Conservation (phyloP, 1,140 invertebrate species). For the Sinonovacula constricta region DNA sequence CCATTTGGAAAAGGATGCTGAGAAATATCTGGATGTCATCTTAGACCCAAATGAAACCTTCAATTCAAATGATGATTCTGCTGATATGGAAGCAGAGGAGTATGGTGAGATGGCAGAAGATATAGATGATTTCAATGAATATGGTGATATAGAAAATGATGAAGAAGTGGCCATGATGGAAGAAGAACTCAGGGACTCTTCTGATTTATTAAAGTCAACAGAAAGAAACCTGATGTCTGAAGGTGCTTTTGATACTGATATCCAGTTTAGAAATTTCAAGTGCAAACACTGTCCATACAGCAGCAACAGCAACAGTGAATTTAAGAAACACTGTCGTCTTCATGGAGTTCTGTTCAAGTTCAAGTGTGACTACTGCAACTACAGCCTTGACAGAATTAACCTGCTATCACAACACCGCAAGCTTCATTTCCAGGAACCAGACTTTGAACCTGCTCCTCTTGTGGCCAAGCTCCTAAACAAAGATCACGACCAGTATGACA, state of each 20-base stretch:
- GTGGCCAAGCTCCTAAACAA: conserved; percentile 54
- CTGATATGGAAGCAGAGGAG: conserved; percentile 42
- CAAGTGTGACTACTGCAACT: conserved; percentile 68
- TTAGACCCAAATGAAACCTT: conserved; percentile 63
- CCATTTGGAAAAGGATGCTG: conserved; percentile 24
- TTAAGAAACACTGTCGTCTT: conserved; percentile 59
- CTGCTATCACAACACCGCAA: conserved; percentile 59
- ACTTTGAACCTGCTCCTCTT: conserved; percentile 53
- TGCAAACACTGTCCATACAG: conserved; percentile 66
- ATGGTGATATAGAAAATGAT: conserved; percentile 53
- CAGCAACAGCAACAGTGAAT: conserved; percentile 60
- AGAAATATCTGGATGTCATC: conserved; percentile 58
- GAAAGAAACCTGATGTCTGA: conserved; percentile 56
- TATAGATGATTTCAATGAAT: conserved; percentile 34
- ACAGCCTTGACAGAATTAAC: conserved; percentile 64
- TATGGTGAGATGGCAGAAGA: conserved; percentile 51
- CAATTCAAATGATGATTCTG: conserved; percentile 10
- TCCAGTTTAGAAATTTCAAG: conserved; percentile 56
- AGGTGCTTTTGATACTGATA: conserved; percentile 47
- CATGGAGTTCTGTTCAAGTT: conserved; percentile 59
- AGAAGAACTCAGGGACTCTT: conserved; percentile 47
- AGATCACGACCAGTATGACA: conserved; percentile 28
- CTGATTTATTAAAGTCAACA: conserved; percentile 26
- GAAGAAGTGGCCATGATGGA: conserved; percentile 33
- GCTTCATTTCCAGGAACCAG: conserved; percentile 59